A percentile compares a stretch with the other conserved stretches of the same genome.
Conservation (phyloP, 2,888 invertebrate genomes). For the Linnaemya vulpina region DNA sequence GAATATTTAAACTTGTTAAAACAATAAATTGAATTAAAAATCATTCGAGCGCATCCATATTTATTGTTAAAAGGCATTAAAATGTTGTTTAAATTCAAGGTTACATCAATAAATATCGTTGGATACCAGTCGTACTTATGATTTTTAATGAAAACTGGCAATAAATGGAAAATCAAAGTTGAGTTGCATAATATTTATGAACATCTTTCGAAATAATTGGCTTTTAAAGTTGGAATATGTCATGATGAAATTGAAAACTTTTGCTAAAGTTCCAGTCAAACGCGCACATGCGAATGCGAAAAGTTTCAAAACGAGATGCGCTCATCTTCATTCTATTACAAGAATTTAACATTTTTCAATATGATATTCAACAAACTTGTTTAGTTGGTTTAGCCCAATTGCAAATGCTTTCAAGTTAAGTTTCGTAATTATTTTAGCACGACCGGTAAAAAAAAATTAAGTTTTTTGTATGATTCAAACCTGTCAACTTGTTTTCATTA, state of each 20-base stretch:
- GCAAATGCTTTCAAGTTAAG: background rate
- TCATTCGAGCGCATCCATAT: slow-evolving; percentile 66
- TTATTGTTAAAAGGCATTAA: slow-evolving; percentile 52
- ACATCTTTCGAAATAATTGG: background rate
- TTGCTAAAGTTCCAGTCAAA: background rate
- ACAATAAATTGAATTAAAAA: slow-evolving; percentile 35
- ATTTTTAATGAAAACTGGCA: slow-evolving; percentile 3
- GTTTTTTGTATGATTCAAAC: background rate
- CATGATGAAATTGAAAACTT: slow-evolving; percentile 11
- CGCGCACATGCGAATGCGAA: background rate
- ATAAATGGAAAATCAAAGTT: slow-evolving; percentile 30
- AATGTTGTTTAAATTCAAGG: slow-evolving; percentile 66
- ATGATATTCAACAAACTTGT: background rate
- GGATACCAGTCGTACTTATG: background rate
- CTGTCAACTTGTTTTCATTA: slow-evolving; percentile 4
- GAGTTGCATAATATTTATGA: slow-evolving; percentile 25
- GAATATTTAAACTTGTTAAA: slow-evolving; percentile 32
- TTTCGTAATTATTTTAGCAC: slow-evolving; percentile 1
- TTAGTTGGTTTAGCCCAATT: background rate
- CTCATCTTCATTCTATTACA: background rate
- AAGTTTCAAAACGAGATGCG: background rate
- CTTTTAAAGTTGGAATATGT: background rate
- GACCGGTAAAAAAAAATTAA: background rate
- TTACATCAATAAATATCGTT: slow-evolving; percentile 53
- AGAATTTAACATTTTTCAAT: background rate